Percentiles rank a stretch among this genome's conserved stretches.
phyloP scores from a whole-genome alignment of 2,797 vertebrate genomes.

The Threskiornis aethiopicus region DNA sequence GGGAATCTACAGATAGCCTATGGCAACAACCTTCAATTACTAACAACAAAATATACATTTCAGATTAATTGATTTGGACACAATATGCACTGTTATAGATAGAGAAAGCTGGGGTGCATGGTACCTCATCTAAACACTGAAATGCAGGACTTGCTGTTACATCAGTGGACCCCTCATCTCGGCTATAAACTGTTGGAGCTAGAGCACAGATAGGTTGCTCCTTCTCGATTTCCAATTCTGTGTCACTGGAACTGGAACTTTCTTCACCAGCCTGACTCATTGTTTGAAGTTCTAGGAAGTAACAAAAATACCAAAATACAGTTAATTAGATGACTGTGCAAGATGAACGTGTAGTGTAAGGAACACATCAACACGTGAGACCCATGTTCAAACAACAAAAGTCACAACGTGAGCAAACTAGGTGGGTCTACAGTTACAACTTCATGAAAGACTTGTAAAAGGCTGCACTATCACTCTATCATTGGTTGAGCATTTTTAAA shows the following conservation, averaged over 20 bases:
- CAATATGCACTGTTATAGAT: not conserved
- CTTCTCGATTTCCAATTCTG: slow-evolving; percentile 34
- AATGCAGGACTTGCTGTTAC: slow-evolving; percentile 76
- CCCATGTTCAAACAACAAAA: fast-evolving
- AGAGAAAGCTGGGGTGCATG: not conserved
- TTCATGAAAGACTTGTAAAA: not conserved
- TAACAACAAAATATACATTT: not conserved
- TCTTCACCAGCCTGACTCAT: slow-evolving; percentile 74
- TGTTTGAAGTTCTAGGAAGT: slow-evolving; percentile 38
- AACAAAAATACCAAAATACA: not conserved
- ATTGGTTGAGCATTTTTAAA: not conserved
- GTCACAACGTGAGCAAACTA: not conserved
- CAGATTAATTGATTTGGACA: not conserved
- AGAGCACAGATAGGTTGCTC: slow-evolving; percentile 56
- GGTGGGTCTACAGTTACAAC: not conserved
- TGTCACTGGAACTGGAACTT: slow-evolving; percentile 33
- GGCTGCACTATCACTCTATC: not conserved
- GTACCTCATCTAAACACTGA: slow-evolving; percentile 88
- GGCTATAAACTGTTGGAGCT: slow-evolving; percentile 69
- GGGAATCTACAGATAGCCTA: not conserved
- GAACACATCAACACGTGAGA: not conserved
- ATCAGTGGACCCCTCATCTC: slow-evolving; percentile 66
- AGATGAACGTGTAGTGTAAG: not conserved
- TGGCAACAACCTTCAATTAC: not conserved
- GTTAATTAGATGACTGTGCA: not conserved